Evolutionary conservation across 2,888 invertebrate species (phyloP).

Genomic region (Hyalella azteca): DNA sequence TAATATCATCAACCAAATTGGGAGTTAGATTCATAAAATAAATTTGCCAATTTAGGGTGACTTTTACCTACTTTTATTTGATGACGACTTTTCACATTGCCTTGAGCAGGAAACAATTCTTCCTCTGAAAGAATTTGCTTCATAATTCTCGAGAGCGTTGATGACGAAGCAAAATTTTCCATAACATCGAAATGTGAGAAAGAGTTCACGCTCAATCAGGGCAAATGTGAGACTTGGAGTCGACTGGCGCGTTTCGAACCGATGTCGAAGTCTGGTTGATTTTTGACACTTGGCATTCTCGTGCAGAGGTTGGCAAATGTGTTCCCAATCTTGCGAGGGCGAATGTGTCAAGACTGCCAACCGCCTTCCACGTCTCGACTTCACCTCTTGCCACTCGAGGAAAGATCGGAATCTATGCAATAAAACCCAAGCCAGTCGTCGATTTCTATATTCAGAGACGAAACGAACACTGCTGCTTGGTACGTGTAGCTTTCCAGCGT

Average conservation of each 20-base stretch:
- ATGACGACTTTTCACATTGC: no score
- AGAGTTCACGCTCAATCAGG: slow-evolving; percentile 21
- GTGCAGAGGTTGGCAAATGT: slow-evolving; percentile 9
- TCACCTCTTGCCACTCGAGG: background rate
- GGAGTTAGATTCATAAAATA: no score
- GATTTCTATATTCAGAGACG: no score
- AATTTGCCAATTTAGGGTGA: no score
- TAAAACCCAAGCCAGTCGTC: background rate
- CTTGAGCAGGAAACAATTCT: no score
- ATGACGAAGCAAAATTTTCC: slow-evolving; percentile 35
- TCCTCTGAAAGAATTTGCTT: no score
- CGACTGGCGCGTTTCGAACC: background rate
- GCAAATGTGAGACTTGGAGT: background rate
- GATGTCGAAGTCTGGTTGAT: background rate
- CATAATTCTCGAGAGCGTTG: no score
- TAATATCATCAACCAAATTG: no score
- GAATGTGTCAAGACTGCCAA: slow-evolving; percentile 33
- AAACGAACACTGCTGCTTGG: no score
- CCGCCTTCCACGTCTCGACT: background rate
- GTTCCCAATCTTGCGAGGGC: slow-evolving; percentile 30
- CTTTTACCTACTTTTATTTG: no score
- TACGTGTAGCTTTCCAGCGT: no score
- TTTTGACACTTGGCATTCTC: slow-evolving; percentile 34
- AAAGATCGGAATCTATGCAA: slow-evolving; percentile 9
- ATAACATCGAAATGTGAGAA: background rate